Base-by-base conservation (phyloP, 2,888 invertebrate species). In the Petrophora chlorosata region DNA sequence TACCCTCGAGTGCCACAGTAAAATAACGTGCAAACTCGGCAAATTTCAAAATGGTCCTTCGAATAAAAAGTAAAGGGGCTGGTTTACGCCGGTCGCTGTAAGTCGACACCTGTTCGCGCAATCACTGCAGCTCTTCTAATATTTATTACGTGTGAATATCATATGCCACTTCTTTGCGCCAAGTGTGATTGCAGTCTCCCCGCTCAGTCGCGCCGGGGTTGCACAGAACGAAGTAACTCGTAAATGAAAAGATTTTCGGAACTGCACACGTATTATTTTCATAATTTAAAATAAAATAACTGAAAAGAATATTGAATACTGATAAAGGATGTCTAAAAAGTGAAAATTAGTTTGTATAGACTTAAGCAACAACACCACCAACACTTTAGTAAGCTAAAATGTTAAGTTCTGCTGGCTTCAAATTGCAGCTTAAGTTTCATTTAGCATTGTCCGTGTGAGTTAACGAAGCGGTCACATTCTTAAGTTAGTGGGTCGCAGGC, bases 131-230 rank as follows among this genome's bases (percentile, higher is more conserved):
- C 87, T 89, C 75, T 72, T 89, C 75, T 89, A 89, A 89, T 90
- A 89, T 90, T 89, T 88, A 90, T 89, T 85, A 77, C 83, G 70
- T 74, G 84, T 89, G 87, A 89, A 90, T 89, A 87, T 83, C 79
- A 78, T 80, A 87, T 79, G 78, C 65, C 69, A 63, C 67, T 79
- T 79, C 77, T 82, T 81, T 77, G 58, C 56, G 73, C 65, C 63
- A 57, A 66, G 67, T 75, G 73, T 76, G 76, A 82, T 82, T 85
- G 80, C 78, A 62, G 56, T 69, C 60, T 23, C 66, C 68, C 67
- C 66, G n/a, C 67, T 50, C 33, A 41, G 36, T 35, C 43, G 40
- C 51, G 19, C 15, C 38, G 46, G 40, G 52, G 46, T 52, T n/a
- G n/a, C 52, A 32, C 32, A 35, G 39, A 22, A 42, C 52, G 43